Base-by-base conservation (phyloP, 2,888 invertebrate genomes). In the Callyntrura sp. region DNA sequence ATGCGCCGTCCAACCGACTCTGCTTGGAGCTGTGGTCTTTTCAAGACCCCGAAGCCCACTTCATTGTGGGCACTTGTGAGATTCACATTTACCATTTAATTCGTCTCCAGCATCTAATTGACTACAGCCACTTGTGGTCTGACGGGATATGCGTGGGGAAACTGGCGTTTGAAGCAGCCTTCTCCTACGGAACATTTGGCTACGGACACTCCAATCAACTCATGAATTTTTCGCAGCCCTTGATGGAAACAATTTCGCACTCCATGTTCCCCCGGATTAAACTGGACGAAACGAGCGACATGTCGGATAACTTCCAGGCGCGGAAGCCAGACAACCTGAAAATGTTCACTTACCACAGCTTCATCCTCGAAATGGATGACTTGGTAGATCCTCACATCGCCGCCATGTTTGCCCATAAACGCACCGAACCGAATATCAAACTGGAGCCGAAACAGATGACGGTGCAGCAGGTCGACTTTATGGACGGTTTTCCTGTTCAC, bases 141-240 rank as follows among this genome's bases (percentile, higher is more conserved):
- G 91, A 92, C 8, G 91, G 90, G 3, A 55, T 91, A 0, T 79
- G 85, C 11, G 90, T 90, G 0, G 93, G 92, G 0, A 90, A 70
- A 45, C 35, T 93, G 2, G 88, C 78, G 3, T 91, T 70, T 20
- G 93, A 93, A 65, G 92, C 87, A 14, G 91, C 92, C 2, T 93
- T 93, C 78, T 79, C 92, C 0, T 92, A 93, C 62, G 93, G 93
- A 11, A 23, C 79, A 6, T 91, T 90, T 51, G 93, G 92, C 0
- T 93, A 90, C 43, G 93, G 93, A 11, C 92, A 92, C 55, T 90
- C 90, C 43, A 92, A 92, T 76, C 92, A 93, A 17, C 84, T 93
- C 3, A 83, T 88, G 68, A 92, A 92, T 55, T 91, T 92, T 17
- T 82, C 88, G 0, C 86, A 88, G 25, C 90, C 92, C 2, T 68